Evolutionary conservation across 2,888 invertebrate species (phyloP).

Genomic region (Parnassius smintheus): DNA sequence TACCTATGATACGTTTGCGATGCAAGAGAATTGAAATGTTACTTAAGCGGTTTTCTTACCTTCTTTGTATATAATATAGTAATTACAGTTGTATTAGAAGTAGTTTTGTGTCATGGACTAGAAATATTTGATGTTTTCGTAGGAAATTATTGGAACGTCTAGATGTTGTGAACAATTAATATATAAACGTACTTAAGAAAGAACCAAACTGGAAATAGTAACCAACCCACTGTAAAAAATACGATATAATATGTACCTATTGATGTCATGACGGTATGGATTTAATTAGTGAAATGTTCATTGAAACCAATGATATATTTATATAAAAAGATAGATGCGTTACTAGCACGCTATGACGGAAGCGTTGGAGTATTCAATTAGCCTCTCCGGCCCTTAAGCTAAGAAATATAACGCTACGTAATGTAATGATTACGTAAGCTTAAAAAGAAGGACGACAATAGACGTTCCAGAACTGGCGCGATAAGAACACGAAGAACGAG

Average conservation of each 20-base stretch:
- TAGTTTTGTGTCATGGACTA: constrained; percentile 11
- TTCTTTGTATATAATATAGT: constrained; percentile 52
- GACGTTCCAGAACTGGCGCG: too few relatives aligned
- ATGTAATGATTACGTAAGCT: too few relatives aligned
- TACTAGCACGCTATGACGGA: too few relatives aligned
- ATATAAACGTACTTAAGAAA: constrained; percentile 55
- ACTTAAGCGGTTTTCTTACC: constrained; percentile 60
- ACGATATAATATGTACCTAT: background rate
- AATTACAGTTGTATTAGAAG: background rate
- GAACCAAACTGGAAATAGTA: constrained; percentile 64
- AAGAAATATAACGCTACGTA: too few relatives aligned
- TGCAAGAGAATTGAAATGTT: constrained; percentile 79
- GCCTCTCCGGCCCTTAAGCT: too few relatives aligned
- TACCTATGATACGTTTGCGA: constrained; percentile 64
- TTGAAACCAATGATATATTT: background rate
- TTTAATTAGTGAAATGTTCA: background rate
- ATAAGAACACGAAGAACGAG: too few relatives aligned
- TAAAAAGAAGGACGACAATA: too few relatives aligned
- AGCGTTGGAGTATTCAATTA: too few relatives aligned
- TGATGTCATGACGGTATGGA: background rate
- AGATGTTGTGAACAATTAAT: constrained; percentile 36
- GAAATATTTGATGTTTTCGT: constrained; percentile 11
- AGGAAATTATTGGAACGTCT: constrained; percentile 5
- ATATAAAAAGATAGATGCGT: too few relatives aligned
- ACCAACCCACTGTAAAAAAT: constrained; percentile 24